Percentiles rank a stretch among this genome's conserved stretches.
Evolutionary conservation across 2,113 vertebrate genomes (phyloP).

Genomic region (Cacatua alba): DNA sequence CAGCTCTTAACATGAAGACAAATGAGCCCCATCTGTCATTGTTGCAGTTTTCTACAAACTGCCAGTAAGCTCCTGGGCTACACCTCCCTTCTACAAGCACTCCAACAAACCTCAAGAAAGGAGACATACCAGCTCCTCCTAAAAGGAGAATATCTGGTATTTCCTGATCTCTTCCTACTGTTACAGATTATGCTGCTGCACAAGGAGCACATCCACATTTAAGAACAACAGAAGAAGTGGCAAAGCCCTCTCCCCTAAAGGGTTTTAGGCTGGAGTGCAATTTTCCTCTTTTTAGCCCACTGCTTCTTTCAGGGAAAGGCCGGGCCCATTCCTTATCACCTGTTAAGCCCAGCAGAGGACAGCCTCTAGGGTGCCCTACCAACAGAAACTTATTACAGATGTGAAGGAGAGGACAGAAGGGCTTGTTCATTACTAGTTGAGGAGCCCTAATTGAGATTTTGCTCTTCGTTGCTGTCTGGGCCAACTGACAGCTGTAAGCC

Average conservation of each 20-base stretch:
- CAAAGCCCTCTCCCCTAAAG: not conserved
- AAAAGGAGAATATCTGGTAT: not conserved
- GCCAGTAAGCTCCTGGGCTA: not conserved
- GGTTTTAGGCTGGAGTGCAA: not conserved
- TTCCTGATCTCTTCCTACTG: not conserved
- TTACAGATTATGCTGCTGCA: not conserved
- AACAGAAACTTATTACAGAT: not conserved
- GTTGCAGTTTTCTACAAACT: not conserved
- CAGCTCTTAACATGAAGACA: not conserved
- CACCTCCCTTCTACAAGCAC: not conserved
- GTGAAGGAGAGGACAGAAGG: not conserved
- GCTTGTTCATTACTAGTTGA: not conserved
- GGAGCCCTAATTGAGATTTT: not conserved
- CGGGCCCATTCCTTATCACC: not conserved
- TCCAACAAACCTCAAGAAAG: not conserved
- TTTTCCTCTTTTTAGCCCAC: rapidly evolving
- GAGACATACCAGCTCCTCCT: not conserved
- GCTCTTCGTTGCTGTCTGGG: not conserved
- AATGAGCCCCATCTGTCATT: not conserved
- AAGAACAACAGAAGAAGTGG: rapidly evolving
- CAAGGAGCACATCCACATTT: not conserved
- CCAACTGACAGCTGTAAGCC: not conserved
- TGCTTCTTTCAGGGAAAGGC: not conserved
- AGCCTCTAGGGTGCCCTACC: not conserved
- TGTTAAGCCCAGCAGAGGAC: rapidly evolving